Percentiles rank a stretch among this genome's conserved stretches.
Evolutionary conservation across 1,140 invertebrate species (phyloP).

Genomic region (Aphis gossypii): DNA sequence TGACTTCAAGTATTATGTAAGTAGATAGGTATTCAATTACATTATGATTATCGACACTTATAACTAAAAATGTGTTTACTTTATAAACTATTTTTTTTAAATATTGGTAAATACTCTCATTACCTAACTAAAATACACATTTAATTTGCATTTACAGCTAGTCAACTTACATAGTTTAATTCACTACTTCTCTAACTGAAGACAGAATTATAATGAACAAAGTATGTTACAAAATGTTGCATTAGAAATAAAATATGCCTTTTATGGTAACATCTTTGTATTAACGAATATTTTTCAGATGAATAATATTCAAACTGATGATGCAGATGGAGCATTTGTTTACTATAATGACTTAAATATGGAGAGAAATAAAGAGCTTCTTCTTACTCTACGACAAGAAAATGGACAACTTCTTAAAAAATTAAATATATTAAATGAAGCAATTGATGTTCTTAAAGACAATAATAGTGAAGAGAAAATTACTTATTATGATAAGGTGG

Average conservation of each 20-base stretch:
- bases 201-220: not conserved
- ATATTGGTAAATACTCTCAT: no score
- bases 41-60: no score
- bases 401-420: not conserved
- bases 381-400: not conserved
- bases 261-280: not conserved
- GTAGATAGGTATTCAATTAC: no score
- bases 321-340: not conserved
- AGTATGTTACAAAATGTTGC: not conserved
- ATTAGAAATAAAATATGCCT: not conserved
- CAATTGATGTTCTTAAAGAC: not conserved
- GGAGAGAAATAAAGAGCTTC: not conserved
- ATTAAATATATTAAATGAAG: not conserved
- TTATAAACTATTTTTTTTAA: no score
- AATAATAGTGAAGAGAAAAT: not conserved
- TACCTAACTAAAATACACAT: no score
- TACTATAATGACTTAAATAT: not conserved
- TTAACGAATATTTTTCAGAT: not conserved
- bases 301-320: not conserved
- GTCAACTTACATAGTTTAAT: no score
- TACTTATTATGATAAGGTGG: not conserved
- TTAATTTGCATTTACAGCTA: no score
- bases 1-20: no score
- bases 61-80: no score
- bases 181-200: no score